Percentiles rank a stretch among this genome's conserved stretches.
Evolutionary conservation across 2,888 invertebrate genomes (phyloP).

Genomic region (Lasioglossum lativentre): DNA sequence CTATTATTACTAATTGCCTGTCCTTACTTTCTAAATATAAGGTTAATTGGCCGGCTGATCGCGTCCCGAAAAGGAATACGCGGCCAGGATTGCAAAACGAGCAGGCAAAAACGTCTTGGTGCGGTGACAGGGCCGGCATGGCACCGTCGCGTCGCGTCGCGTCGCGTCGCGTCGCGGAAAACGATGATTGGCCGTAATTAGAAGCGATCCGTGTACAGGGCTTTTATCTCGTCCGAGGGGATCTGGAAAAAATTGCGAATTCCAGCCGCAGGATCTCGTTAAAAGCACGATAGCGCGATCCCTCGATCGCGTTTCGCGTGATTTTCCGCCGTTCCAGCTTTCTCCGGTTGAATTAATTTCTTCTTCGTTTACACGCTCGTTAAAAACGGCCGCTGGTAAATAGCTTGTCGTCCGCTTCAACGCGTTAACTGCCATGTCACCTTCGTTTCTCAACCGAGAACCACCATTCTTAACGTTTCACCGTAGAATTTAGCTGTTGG

Average conservation of each 20-base stretch:
- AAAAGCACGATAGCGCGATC: conserved; percentile 1
- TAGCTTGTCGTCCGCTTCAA: not conserved
- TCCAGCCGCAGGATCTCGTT: conserved; percentile 3
- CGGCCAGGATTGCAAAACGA: not conserved
- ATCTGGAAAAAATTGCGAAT: not conserved
- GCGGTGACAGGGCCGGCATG: conserved; percentile 1
- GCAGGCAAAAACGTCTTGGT: conserved; percentile 3
- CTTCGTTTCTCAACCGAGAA: not conserved
- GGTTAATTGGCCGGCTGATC: conserved; percentile 32
- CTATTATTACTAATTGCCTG: conserved; percentile 32
- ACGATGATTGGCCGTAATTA: conserved; percentile 55
- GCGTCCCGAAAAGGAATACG: conserved; percentile 35
- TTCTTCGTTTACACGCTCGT: conserved; percentile 6
- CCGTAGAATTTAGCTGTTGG: not conserved
- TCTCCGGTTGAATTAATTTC: conserved; percentile 9
- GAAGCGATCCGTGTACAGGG: conserved; percentile 14
- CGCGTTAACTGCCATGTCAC: not conserved
- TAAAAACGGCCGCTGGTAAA: not conserved
- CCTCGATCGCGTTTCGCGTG: not conserved
- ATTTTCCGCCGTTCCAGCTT: not conserved
- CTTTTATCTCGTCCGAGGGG: conserved; percentile 15
- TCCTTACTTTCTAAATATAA: conserved; percentile 34
- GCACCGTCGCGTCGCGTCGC: conserved; percentile 23
- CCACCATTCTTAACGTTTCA: not conserved
- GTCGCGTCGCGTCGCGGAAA: no score